Evolutionary conservation across 1,140 invertebrate genomes (phyloP).

Genomic region (Nylanderia fulva): DNA sequence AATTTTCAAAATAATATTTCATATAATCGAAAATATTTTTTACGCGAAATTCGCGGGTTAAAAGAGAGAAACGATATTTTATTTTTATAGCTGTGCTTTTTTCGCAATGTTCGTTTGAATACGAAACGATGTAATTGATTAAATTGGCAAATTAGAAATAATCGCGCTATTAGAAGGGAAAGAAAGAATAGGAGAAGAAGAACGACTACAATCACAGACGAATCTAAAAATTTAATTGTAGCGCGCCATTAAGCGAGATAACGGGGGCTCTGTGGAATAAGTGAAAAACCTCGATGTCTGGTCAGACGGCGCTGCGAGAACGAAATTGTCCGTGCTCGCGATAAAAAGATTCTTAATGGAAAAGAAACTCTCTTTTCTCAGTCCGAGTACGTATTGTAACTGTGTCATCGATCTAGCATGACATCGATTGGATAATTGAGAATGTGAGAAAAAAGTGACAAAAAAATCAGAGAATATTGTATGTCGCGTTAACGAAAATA

Average conservation of each 20-base stretch:
- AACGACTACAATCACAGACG: not conserved
- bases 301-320: conserved; percentile 14
- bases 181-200: not conserved
- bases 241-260: conserved; percentile 21
- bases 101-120: not conserved
- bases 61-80: not conserved
- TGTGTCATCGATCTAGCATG: conserved; percentile 9
- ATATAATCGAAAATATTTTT: no score
- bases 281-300: conserved; percentile 38
- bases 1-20: not conserved
- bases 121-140: conserved; percentile 19
- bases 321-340: not conserved
- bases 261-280: not conserved
- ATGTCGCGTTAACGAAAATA: conserved; percentile 8
- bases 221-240: conserved; percentile 53
- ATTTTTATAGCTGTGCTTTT: not conserved
- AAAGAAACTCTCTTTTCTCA: not conserved
- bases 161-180: conserved; percentile 32
- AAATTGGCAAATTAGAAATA: conserved; percentile 21
- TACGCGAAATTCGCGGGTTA: not conserved
- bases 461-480: not conserved
- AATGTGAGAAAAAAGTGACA: not conserved
- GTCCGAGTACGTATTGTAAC: not conserved
- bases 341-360: conserved; percentile 1
- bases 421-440: conserved; percentile 9